A percentile compares a stretch with the other conserved stretches of the same genome.
These are phyloP conservation scores for Trichacis sp. DNA, from an alignment of 2,888 invertebrate genomes.

Conservation along the genomic window DNA sequence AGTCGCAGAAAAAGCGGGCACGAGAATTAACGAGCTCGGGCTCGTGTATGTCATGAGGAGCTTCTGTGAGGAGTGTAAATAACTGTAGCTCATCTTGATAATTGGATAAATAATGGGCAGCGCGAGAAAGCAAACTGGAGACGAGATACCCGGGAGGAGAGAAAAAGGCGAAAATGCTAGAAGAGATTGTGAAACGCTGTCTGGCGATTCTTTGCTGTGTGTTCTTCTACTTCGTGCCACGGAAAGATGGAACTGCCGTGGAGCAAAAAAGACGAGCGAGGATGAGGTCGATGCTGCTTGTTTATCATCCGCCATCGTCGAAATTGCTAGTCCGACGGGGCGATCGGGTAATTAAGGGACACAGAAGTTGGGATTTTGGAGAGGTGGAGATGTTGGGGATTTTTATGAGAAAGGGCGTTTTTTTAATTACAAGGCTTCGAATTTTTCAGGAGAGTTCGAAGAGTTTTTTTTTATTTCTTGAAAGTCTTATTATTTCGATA, in stretches of 20 bases:
- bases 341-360: neutral
- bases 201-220: constrained; percentile 1
- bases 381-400: neutral
- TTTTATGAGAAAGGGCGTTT: too few relatives aligned
- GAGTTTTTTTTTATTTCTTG: too few relatives aligned
- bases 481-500: too few relatives aligned
- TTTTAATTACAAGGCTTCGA: too few relatives aligned
- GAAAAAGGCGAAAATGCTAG: constrained; percentile 1
- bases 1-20: neutral
- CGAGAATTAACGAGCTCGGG: neutral
- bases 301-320: constrained; percentile 3
- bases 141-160: neutral
- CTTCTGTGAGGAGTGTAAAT: constrained; percentile 7
- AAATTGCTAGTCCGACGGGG: neutral
- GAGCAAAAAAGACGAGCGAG: constrained; percentile 3
- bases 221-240: constrained; percentile 1
- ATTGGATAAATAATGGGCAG: constrained; percentile 5
- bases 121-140: constrained; percentile 8
- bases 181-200: constrained; percentile 3
- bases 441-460: too few relatives aligned
- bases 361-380: neutral
- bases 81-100: constrained; percentile 10
- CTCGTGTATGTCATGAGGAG: neutral
- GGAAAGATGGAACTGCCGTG: neutral
- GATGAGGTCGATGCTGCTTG: constrained; percentile 5